Evolutionary conservation across 1,140 invertebrate genomes (phyloP), one percentile per base, ranked within the genome.

Genomic region (Radopholus similis): DNA sequence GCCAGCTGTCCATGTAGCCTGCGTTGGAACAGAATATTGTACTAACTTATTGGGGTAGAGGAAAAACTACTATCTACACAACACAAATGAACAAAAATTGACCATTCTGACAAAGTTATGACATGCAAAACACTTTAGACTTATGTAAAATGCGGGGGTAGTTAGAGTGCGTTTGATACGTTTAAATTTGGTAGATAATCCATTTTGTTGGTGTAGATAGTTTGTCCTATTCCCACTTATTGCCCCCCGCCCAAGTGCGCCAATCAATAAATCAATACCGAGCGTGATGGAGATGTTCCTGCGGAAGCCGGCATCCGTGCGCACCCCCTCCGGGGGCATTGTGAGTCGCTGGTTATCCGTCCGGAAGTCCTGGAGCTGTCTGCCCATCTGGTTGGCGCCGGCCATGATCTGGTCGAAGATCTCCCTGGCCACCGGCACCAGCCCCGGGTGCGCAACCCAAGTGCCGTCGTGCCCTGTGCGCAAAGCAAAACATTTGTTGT

Each of bases 1-100:
- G 75, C 88, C 88, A 90, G 60, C 88, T 84, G 67, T 87, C 88
- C 35, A 89, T 86, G 72, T 89, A 90, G 2, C 88, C 68, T 70
- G 30, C 78, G 64, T 88, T 23, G 38, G 37, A 8, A 21, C 30
- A 8, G 15, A 23, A 53, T 35, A 28, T 60, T 21, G 26, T 42
- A n/a, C n/a, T n/a, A n/a, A n/a, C n/a, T n/a, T n/a, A n/a, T n/a
- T n/a, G n/a, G n/a, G n/a, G n/a, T n/a, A n/a, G n/a, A n/a, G n/a
- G n/a, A n/a, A n/a, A n/a, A n/a, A n/a, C n/a, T n/a, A n/a, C n/a
- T n/a, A n/a, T n/a, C n/a, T n/a, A n/a, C n/a, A n/a, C n/a, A n/a
- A n/a, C n/a, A n/a, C n/a, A n/a, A n/a, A n/a, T n/a, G n/a, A n/a
- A n/a, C n/a, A n/a, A n/a, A n/a, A n/a, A n/a, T n/a, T n/a, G n/a